phyloP scores from a whole-genome alignment of 2,113 vertebrate genomes.

The Megaceryle maxima region DNA sequence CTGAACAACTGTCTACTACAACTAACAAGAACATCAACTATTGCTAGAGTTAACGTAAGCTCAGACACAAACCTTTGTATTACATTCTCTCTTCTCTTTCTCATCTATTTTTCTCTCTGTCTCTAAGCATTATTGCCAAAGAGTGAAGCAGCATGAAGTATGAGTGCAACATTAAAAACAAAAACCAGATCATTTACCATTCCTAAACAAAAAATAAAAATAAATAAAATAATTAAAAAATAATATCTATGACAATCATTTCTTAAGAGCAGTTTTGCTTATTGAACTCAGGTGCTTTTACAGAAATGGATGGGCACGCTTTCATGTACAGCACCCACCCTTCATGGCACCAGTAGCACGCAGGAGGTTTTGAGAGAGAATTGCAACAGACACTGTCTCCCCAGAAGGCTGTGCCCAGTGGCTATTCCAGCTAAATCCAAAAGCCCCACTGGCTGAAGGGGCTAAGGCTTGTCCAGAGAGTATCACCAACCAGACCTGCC shows the following conservation, averaged over 20 bases:
- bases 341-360: neutral
- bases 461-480: neutral
- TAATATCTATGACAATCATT: neutral
- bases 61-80: neutral
- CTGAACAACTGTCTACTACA: neutral
- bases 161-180: neutral
- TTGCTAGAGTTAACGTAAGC: neutral
- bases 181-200: neutral
- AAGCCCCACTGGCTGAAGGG: rapidly evolving
- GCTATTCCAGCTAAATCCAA: neutral
- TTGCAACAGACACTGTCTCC: neutral
- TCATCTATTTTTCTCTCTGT: neutral
- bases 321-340: neutral
- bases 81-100: neutral
- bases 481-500: neutral
- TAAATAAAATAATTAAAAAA: neutral
- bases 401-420: neutral
- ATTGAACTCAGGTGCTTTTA: neutral
- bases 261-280: neutral
- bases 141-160: neutral
- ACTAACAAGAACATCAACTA: neutral
- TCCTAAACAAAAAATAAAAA: neutral
- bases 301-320: neutral
- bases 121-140: neutral
- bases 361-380: neutral